Conservation (phyloP, 2,797 vertebrate genomes). For the Pelobates cultripes region DNA sequence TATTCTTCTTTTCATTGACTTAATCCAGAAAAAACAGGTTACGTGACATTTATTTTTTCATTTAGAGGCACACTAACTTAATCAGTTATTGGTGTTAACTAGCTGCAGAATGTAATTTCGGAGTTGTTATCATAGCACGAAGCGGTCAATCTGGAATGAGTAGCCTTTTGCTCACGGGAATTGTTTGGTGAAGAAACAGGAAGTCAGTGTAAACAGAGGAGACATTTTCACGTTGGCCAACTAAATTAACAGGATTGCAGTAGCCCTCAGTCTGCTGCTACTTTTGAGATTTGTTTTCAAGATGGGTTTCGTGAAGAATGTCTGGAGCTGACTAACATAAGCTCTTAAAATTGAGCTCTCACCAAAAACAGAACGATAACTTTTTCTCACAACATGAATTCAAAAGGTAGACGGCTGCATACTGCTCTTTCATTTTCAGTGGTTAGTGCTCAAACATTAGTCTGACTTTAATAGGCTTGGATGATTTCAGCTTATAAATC, state of each 20-base stretch:
- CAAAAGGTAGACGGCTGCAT: slow-evolving; percentile 73
- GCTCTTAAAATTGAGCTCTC: slow-evolving; percentile 59
- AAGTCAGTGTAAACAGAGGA: slow-evolving; percentile 68
- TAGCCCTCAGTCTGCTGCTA: slow-evolving; percentile 54
- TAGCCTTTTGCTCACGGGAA: slow-evolving; percentile 62
- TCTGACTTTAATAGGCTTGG: slow-evolving; percentile 91
- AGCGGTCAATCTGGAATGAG: slow-evolving; percentile 52
- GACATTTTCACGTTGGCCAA: slow-evolving; percentile 65
- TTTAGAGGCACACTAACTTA: background rate
- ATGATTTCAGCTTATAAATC: slow-evolving; percentile 96
- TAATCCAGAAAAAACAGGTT: background rate
- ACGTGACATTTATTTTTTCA: background rate
- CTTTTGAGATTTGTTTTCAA: slow-evolving; percentile 60
- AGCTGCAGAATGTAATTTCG: slow-evolving; percentile 26
- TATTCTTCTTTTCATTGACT: background rate
- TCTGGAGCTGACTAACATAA: slow-evolving; percentile 57
- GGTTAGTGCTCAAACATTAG: slow-evolving; percentile 79
- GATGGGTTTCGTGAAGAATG: slow-evolving; percentile 57
- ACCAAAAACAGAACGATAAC: slow-evolving; percentile 62
- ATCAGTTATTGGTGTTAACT: slow-evolving; percentile 14
- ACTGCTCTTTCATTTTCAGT: slow-evolving; percentile 74
- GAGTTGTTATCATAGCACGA: slow-evolving; percentile 33
- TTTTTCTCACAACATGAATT: slow-evolving; percentile 67
- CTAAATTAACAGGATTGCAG: slow-evolving; percentile 64
- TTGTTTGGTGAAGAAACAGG: slow-evolving; percentile 69